phyloP scores from a whole-genome alignment of 2,113 vertebrate species.

The Emydocephalus ijimae region DNA sequence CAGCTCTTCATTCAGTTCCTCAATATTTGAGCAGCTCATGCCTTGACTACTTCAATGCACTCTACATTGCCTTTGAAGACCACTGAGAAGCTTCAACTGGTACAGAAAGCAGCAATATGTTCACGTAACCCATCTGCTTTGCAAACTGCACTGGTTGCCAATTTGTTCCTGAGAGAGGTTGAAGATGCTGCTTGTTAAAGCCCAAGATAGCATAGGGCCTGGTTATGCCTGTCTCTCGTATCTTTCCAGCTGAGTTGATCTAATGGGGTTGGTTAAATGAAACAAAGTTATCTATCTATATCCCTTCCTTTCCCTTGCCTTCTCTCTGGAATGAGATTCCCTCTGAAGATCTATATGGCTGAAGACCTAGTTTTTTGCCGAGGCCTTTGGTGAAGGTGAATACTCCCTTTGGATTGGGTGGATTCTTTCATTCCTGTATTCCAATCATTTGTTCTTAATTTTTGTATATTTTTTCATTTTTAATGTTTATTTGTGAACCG shows the following conservation, averaged over 20 bases:
- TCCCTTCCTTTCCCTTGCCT: neutral
- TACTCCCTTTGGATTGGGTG: neutral
- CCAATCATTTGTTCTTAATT: neutral
- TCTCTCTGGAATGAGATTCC: neutral
- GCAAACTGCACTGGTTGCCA: neutral
- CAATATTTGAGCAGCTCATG: neutral
- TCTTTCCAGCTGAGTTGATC: neutral
- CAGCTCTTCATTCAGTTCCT: neutral
- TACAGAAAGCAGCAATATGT: neutral
- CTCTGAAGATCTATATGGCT: neutral
- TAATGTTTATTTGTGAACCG: too few relatives aligned
- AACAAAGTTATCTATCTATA: neutral
- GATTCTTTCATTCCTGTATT: neutral
- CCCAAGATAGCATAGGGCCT: neutral
- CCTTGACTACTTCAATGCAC: neutral
- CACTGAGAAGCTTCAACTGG: neutral
- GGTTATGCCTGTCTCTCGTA: neutral
- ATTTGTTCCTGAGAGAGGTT: neutral
- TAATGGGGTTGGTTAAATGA: neutral
- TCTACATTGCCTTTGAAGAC: neutral
- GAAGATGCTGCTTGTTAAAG: neutral
- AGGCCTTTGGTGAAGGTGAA: neutral
- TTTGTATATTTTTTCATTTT: neutral
- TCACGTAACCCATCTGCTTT: neutral
- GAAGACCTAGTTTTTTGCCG: neutral